Percentiles rank a stretch among this genome's conserved stretches.
These are phyloP conservation scores for Catharus fuscescens DNA, from an alignment of 2,113 vertebrate genomes.

Conservation along the genomic window DNA sequence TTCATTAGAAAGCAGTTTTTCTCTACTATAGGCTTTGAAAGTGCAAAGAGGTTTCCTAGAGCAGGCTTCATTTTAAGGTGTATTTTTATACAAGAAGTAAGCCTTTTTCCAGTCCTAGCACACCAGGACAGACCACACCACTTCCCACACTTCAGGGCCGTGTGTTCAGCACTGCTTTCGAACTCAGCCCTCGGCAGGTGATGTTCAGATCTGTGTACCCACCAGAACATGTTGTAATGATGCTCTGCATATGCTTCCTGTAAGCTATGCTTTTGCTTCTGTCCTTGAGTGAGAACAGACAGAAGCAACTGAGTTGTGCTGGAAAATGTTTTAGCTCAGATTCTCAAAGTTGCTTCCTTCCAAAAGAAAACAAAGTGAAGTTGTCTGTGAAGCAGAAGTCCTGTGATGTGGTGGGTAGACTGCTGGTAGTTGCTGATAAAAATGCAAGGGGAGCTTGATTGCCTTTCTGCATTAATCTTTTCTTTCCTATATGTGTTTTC, in stretches of 20 bases:
- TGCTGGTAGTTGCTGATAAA: conserved; percentile 22
- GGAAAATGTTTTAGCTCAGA: background rate
- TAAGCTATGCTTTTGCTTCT: background rate
- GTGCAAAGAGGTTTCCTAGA: background rate
- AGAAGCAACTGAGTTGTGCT: background rate
- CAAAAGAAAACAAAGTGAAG: background rate
- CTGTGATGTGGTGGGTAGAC: background rate
- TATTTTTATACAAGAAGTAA: conserved; percentile 30
- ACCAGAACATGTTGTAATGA: background rate
- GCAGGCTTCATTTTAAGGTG: background rate
- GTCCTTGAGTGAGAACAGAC: background rate
- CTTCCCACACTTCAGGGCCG: background rate
- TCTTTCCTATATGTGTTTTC: conserved; percentile 8
- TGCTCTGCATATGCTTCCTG: background rate
- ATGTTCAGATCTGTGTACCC: background rate
- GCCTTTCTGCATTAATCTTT: conserved; percentile 55
- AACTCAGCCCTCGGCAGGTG: background rate
- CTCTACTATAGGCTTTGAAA: background rate
- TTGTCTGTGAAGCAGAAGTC: background rate
- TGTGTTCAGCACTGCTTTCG: background rate
- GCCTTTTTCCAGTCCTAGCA: background rate
- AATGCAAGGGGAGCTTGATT: conserved; percentile 22
- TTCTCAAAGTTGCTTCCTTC: background rate
- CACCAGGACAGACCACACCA: background rate
- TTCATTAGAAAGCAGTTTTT: background rate